Percentiles rank a stretch among this genome's conserved stretches.
These are phyloP conservation scores for Oryzias dopingdopingensis DNA, from an alignment of 2,797 vertebrate species.

Conservation along the genomic window DNA sequence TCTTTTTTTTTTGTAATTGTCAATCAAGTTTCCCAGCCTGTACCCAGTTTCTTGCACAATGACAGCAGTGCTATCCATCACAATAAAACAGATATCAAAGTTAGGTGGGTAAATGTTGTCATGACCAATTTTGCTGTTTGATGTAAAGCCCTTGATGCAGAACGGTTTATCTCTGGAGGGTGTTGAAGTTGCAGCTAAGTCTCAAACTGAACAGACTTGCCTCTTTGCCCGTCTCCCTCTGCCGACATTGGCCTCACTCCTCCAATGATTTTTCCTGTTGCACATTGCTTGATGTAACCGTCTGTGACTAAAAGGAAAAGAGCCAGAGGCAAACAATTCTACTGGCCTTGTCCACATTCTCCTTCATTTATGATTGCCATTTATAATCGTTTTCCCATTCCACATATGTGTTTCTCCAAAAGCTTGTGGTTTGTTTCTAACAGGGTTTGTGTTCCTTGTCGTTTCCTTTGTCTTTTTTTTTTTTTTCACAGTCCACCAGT, in stretches of 20 bases:
- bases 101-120: too few relatives aligned
- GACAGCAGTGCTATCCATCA: too few relatives aligned
- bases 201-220: neutral
- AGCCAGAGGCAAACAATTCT: neutral
- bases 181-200: neutral
- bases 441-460: neutral
- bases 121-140: neutral
- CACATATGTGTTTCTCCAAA: neutral
- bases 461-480: too few relatives aligned
- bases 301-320: neutral
- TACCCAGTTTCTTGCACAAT: too few relatives aligned
- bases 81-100: too few relatives aligned
- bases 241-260: neutral
- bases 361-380: neutral
- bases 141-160: neutral
- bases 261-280: conserved; percentile 1
- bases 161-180: neutral
- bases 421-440: neutral
- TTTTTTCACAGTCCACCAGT: too few relatives aligned
- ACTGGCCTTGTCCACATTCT: neutral
- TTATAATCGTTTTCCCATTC: neutral
- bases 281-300: conserved; percentile 3
- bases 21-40: too few relatives aligned
- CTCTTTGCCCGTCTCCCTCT: too few relatives aligned
- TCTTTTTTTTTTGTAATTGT: too few relatives aligned